Evolutionary conservation across 1,140 invertebrate species (phyloP).

Genomic region (Drosophila murphyi): DNA sequence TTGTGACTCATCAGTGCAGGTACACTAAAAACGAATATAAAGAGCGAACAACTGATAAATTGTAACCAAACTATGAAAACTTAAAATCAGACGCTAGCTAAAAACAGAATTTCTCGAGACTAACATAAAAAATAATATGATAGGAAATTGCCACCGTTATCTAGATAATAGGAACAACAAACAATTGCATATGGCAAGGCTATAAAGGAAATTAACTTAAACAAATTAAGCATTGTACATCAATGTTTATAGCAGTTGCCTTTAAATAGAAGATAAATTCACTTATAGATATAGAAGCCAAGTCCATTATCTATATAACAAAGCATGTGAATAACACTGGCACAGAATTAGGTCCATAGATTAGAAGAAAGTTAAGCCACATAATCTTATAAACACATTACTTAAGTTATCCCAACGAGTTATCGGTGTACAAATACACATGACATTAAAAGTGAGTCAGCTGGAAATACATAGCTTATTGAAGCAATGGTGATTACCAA

Average conservation of each 20-base stretch:
- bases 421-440: too few relatives aligned
- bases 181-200: background rate
- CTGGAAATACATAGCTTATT: background rate
- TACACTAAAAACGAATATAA: background rate
- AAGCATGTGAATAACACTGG: background rate
- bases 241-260: too few relatives aligned
- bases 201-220: background rate
- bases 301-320: too few relatives aligned
- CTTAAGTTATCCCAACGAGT: too few relatives aligned
- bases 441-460: too few relatives aligned
- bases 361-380: too few relatives aligned
- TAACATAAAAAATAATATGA: constrained; percentile 1
- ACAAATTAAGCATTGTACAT: background rate
- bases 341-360: background rate
- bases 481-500: background rate
- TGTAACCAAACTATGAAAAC: background rate
- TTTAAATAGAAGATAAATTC: too few relatives aligned
- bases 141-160: constrained; percentile 21
- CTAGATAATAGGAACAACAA: background rate
- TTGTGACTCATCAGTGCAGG: constrained; percentile 17
- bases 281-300: too few relatives aligned
- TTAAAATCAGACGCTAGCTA: background rate
- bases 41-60: constrained; percentile 11
- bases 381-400: too few relatives aligned
- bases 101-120: background rate